A percentile compares a stretch with the other conserved stretches of the same genome.
Evolutionary conservation across 2,797 vertebrate species (phyloP).

Genomic region (Ptychadena robeensis): DNA sequence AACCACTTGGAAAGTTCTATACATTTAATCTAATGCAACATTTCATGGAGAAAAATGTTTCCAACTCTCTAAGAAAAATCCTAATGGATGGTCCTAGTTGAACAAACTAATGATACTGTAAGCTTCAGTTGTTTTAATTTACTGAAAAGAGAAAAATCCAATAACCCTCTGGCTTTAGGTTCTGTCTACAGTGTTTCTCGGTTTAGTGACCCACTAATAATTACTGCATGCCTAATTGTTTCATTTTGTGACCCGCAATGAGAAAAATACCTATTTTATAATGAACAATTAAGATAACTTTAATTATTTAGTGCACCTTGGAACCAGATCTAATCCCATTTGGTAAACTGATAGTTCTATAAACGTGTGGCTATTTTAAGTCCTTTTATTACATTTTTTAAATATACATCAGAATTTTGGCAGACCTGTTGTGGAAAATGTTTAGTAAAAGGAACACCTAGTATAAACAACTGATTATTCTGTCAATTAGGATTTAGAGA

Average conservation of each 20-base stretch:
- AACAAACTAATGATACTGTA: constrained; percentile 1
- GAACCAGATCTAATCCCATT: not conserved
- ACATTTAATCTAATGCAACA: not conserved
- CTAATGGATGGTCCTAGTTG: not conserved
- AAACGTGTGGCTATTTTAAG: not conserved
- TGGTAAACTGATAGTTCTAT: not conserved
- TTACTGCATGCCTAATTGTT: constrained; percentile 1
- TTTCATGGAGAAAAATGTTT: constrained; percentile 4
- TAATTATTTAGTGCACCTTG: not conserved
- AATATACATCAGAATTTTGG: not conserved
- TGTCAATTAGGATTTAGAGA: not conserved
- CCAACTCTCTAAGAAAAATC: not conserved
- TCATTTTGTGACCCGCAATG: not conserved
- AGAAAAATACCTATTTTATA: not conserved
- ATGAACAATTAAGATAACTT: not conserved
- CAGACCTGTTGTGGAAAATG: not conserved
- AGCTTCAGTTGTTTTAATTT: constrained; percentile 21
- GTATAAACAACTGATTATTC: not conserved
- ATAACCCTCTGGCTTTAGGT: constrained; percentile 3
- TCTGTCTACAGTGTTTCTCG: not conserved
- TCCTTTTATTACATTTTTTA: not conserved
- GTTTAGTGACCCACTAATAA: not conserved
- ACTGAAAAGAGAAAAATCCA: constrained; percentile 7
- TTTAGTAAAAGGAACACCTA: too few relatives aligned
- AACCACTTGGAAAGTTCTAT: not conserved